A percentile compares a stretch with the other conserved stretches of the same genome.
Evolutionary conservation across 2,797 vertebrate genomes (phyloP).

Genomic region (Gymnodraco acuticeps): DNA sequence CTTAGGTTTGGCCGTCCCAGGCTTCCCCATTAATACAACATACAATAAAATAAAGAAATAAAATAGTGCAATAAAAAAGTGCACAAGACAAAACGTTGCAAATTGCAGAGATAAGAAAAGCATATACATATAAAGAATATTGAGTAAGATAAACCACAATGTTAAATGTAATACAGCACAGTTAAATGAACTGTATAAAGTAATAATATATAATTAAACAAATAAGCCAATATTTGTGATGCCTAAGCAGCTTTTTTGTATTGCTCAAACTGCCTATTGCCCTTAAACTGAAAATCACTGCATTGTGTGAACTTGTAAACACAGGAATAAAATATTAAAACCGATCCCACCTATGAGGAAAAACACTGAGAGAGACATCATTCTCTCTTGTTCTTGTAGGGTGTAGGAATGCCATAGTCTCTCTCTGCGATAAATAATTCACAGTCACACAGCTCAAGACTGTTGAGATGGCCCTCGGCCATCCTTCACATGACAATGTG

Average conservation of each 20-base stretch:
- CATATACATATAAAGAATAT: too few relatives aligned
- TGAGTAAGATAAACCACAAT: too few relatives aligned
- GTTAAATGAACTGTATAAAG: too few relatives aligned
- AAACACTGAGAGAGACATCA: conserved; percentile 54
- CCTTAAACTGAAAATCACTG: conserved; percentile 13
- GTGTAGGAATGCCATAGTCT: conserved; percentile 67
- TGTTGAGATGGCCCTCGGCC: conserved; percentile 65
- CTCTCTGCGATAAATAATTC: conserved; percentile 80
- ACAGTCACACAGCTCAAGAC: conserved; percentile 68
- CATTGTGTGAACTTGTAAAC: conserved; percentile 38
- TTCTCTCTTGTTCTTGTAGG: conserved; percentile 46
- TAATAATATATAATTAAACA: too few relatives aligned
- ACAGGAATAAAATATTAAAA: conserved; percentile 50
- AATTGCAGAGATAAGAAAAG: too few relatives aligned
- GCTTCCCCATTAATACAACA: too few relatives aligned
- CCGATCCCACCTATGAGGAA: conserved; percentile 27
- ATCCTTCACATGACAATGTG: conserved; percentile 68
- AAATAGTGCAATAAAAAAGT: too few relatives aligned
- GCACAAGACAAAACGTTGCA: too few relatives aligned
- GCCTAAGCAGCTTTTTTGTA: conserved; percentile 29
- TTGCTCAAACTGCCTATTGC: not conserved
- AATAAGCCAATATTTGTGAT: conserved; percentile 26
- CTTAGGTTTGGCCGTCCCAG: too few relatives aligned
- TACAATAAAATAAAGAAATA: too few relatives aligned
- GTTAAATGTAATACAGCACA: too few relatives aligned